phyloP scores from a whole-genome alignment of 2,797 vertebrate species.

The Eleutherodactylus coqui region DNA sequence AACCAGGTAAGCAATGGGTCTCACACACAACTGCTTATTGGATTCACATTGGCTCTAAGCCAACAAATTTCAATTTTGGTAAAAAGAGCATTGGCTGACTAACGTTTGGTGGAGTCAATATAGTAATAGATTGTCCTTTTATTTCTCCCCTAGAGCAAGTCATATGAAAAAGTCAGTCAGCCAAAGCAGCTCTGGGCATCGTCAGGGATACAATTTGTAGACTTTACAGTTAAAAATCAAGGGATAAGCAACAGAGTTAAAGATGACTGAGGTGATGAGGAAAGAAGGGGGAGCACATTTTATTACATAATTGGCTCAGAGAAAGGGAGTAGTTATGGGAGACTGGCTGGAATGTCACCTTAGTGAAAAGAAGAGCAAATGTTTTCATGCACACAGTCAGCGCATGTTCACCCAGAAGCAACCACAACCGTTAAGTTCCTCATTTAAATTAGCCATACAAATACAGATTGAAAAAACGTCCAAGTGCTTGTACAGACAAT shows the following conservation, averaged over 20 bases:
- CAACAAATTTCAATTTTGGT: conserved; percentile 43
- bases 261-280: conserved; percentile 22
- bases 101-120: conserved; percentile 50
- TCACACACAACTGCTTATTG: background rate
- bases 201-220: conserved; percentile 56
- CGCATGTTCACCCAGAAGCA: conserved; percentile 17
- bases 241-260: conserved; percentile 48
- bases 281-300: conserved; percentile 3
- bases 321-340: conserved; percentile 9
- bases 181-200: conserved; percentile 53
- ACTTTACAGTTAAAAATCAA: conserved; percentile 58
- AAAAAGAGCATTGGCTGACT: conserved; percentile 46
- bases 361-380: conserved; percentile 34
- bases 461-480: background rate
- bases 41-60: conserved; percentile 4
- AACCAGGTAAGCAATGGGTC: background rate
- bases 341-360: conserved; percentile 56
- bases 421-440: background rate
- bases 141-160: conserved; percentile 42
- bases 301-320: conserved; percentile 55
- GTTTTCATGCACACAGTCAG: background rate
- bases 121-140: conserved; percentile 55
- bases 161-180: conserved; percentile 56
- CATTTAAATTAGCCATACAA: background rate
- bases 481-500: background rate